A percentile compares a stretch with the other conserved stretches of the same genome.
Evolutionary conservation across 1,140 invertebrate genomes (phyloP).

Genomic region (Micrasema minimum): DNA sequence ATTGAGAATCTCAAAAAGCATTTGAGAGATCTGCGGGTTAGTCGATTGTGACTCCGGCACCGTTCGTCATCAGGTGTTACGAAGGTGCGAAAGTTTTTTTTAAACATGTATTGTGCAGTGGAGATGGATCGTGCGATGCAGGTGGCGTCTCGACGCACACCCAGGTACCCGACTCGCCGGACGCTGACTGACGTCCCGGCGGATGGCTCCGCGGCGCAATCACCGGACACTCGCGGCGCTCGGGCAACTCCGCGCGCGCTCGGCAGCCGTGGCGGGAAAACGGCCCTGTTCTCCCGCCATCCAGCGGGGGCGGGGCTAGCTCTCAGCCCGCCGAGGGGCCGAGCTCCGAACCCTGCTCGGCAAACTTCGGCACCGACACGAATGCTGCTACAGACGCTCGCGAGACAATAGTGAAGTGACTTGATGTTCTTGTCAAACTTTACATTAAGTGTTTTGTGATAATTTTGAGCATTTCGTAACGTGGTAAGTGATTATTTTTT

Average conservation of each 20-base stretch:
- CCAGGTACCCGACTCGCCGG: conserved; percentile 39
- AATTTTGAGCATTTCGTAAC: neutral
- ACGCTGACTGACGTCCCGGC: conserved; percentile 44
- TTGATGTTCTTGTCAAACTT: conserved; percentile 27
- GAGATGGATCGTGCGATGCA: conserved; percentile 28
- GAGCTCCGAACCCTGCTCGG: conserved; percentile 36
- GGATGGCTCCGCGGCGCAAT: conserved; percentile 43
- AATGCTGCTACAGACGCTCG: conserved; percentile 34
- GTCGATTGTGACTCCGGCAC: neutral
- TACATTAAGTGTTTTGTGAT: neutral
- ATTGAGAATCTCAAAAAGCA: neutral
- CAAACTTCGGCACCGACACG: conserved; percentile 2
- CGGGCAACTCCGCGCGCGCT: conserved; percentile 41
- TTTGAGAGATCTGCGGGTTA: neutral
- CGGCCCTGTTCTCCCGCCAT: conserved; percentile 33
- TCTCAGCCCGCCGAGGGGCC: conserved; percentile 37
- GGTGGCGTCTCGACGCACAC: conserved; percentile 44
- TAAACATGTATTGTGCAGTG: neutral
- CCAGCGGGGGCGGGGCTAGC: conserved; percentile 38
- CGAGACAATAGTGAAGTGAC: conserved; percentile 7
- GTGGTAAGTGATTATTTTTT: conserved; percentile 25
- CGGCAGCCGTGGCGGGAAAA: conserved; percentile 42
- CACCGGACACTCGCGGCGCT: conserved; percentile 40
- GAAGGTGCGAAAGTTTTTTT: conserved; percentile 25
- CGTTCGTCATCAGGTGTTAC: conserved; percentile 8